Percentiles rank a stretch among this genome's conserved stretches.
These are phyloP conservation scores for Hyppa rectilinea DNA, from an alignment of 2,888 invertebrate genomes.

Conservation along the genomic window DNA sequence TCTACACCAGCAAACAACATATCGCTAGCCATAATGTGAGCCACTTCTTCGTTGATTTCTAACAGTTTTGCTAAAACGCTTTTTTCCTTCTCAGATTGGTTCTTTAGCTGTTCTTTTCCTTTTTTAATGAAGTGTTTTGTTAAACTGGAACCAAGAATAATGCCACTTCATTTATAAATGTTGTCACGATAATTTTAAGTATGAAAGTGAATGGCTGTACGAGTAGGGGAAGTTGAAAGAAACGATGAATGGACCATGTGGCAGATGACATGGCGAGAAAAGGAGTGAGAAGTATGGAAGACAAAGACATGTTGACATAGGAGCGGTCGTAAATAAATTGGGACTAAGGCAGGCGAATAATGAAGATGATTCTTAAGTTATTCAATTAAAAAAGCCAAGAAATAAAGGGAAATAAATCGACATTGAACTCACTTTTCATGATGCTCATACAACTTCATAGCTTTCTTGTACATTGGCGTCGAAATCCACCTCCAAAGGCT, in stretches of 20 bases:
- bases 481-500: constrained; percentile 77
- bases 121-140: constrained; percentile 65
- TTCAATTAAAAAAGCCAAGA: not conserved
- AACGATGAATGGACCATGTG: no score
- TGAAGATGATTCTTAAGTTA: no score
- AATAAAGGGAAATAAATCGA: not conserved
- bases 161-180: not conserved
- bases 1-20: constrained; percentile 93
- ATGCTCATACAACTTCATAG: constrained; percentile 79
- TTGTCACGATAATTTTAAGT: constrained; percentile 49
- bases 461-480: constrained; percentile 76
- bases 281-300: no score
- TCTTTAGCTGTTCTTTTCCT: constrained; percentile 72
- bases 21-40: constrained; percentile 92
- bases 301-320: no score
- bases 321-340: no score
- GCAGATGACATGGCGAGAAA: no score
- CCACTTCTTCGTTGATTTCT: constrained; percentile 90
- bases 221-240: no score
- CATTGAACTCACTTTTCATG: constrained; percentile 76
- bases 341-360: no score
- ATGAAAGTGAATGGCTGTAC: no score
- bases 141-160: constrained; percentile 25
- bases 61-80: constrained; percentile 92
- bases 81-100: constrained; percentile 76